Base-by-base conservation (phyloP, 2,888 invertebrate species). In the Gerris lacustris region DNA sequence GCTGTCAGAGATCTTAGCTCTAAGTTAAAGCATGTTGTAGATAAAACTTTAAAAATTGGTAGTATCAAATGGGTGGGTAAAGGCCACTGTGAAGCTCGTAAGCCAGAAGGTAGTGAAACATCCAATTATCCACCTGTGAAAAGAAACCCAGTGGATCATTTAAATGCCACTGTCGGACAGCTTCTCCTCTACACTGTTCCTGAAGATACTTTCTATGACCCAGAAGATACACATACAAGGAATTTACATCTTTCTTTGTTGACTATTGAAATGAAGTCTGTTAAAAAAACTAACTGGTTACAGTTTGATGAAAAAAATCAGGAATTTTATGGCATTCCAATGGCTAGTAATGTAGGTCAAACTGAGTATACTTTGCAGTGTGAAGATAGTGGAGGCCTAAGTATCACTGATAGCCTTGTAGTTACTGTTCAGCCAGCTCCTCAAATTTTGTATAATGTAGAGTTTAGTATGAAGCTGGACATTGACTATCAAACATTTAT, bases 231-330 rank as follows among this genome's bases (percentile, higher is more conserved):
- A 17, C 87, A 87, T 73, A 88, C 91, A 0, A 83, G 87, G 66
- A 85, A 86, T 75, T 82, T 96, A 74, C 86, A 86, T 66, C 83
- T 96, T 74, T 86, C 88, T 0, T 82, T 94, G 0, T 83, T 90
- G 67, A 90, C 89, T 72, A 86, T 85, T 75, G 89, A 92, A 76
- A 84, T 89, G 71, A 84, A 85, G 6, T 84, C 86, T 67, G 82
- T 93, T 44, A 85, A 87, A 6, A 77, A 84, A 0, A 83, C 86
- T 15, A 88, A 89, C 79, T 96, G 96, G 95, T 81, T 96, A 74
- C 93, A 94, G 80, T 94, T 95, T 79, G 94, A 96, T 79, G 83
- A 85, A 2, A 90, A 89, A 77, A 93, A 92, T 82, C 90, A 92
- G 78, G 93, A 92, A 82, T 91, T 96, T 81, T 92, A 87, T 79